phyloP scores from a whole-genome alignment of 2,797 vertebrate genomes.

The Apogon talboti region DNA sequence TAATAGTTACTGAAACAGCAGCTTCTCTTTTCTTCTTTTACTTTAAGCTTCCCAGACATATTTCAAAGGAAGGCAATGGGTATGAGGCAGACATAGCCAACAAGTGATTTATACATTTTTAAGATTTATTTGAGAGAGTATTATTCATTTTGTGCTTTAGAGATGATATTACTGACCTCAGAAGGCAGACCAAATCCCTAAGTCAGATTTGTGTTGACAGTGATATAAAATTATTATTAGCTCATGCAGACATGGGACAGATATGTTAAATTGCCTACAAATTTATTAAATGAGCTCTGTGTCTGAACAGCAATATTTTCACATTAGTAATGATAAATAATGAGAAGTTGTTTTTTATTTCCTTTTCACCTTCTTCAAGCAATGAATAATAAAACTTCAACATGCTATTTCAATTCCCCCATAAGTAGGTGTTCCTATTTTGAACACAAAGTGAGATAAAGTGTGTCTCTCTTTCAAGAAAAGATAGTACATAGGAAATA shows the following conservation, averaged over 20 bases:
- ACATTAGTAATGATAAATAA: neutral
- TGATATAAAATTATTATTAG: neutral
- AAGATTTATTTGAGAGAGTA: neutral
- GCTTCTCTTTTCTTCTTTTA: no score
- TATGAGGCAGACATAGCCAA: no score
- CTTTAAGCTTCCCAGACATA: no score
- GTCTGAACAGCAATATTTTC: neutral
- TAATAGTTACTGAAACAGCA: no score
- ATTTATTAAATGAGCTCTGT: neutral
- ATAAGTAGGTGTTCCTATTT: neutral
- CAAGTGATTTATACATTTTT: no score
- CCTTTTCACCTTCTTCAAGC: neutral
- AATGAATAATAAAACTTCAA: neutral
- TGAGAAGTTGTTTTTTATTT: neutral
- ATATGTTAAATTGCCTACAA: slow-evolving; percentile 1
- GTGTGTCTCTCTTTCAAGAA: no score
- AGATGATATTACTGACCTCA: neutral
- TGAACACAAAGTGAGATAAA: slow-evolving; percentile 5
- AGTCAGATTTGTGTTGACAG: neutral
- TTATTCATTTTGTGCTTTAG: neutral
- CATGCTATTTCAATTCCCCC: neutral
- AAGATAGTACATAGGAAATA: neutral
- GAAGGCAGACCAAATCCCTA: neutral
- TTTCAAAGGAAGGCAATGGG: no score
- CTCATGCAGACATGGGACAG: neutral